Percentiles rank a stretch among this genome's conserved stretches.
phyloP scores from a whole-genome alignment of 2,113 vertebrate genomes.

The Mesoclemmys tuberculata region DNA sequence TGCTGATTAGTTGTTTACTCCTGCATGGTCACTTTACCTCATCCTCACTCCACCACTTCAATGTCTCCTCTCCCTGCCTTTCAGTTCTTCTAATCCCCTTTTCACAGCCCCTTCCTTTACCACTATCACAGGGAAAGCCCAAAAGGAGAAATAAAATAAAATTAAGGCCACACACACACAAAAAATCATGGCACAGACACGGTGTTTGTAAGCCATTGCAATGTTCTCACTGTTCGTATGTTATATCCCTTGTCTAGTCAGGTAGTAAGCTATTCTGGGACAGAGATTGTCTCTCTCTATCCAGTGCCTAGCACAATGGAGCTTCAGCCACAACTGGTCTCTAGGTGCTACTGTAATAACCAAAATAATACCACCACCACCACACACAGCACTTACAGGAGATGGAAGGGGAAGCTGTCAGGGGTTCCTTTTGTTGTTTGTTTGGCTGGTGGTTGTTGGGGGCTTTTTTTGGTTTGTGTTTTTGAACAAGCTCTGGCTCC shows the following conservation, averaged over 20 bases:
- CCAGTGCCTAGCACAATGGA: neutral
- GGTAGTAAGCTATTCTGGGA: neutral
- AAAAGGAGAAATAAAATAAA: neutral
- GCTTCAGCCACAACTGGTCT: neutral
- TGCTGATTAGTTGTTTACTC: neutral
- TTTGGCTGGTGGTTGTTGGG: too few species aligned
- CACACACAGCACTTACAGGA: neutral
- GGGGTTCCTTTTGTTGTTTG: neutral
- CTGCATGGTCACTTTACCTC: neutral
- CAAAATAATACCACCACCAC: slow-evolving; percentile 7
- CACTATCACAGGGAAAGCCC: neutral
- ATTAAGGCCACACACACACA: neutral
- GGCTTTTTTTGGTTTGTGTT: neutral
- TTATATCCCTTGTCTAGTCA: neutral
- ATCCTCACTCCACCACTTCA: neutral
- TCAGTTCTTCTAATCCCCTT: neutral
- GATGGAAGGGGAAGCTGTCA: neutral
- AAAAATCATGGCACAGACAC: neutral
- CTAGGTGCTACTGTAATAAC: neutral
- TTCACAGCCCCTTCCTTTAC: neutral
- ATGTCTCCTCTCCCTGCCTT: neutral
- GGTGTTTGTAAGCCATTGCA: neutral
- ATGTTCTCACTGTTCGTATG: neutral
- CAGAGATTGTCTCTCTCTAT: neutral
- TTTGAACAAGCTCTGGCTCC: neutral